Percentiles rank a stretch among this genome's conserved stretches.
phyloP scores from a whole-genome alignment of 2,797 vertebrate species.

The Halcyon smyrnensis region DNA sequence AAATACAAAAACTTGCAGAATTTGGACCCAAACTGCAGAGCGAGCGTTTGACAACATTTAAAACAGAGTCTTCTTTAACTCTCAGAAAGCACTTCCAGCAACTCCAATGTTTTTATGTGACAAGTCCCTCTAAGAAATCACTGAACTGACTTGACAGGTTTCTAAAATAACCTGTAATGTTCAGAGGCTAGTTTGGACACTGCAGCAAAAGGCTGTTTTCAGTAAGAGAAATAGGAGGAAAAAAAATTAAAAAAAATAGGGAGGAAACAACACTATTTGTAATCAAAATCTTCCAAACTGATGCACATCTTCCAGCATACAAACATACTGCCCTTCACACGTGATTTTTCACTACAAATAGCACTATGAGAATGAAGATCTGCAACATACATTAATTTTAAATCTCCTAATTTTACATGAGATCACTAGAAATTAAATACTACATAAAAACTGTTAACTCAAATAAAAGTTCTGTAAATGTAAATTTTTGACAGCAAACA shows the following conservation, averaged over 20 bases:
- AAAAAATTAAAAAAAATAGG: background rate
- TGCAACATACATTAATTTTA: background rate
- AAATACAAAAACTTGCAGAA: background rate
- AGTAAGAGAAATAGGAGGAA: background rate
- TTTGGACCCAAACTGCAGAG: background rate
- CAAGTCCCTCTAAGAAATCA: background rate
- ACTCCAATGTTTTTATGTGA: background rate
- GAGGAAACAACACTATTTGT: background rate
- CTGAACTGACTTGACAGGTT: background rate
- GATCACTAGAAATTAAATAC: background rate
- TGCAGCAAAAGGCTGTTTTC: background rate
- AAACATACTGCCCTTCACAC: background rate
- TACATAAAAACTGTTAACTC: background rate
- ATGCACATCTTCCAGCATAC: background rate
- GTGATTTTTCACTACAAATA: background rate
- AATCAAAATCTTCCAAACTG: background rate
- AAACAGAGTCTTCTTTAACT: background rate
- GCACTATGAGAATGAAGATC: background rate
- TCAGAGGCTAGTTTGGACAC: background rate
- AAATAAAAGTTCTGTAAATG: background rate
- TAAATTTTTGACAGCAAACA: background rate
- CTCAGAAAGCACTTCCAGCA: background rate
- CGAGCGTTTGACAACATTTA: background rate
- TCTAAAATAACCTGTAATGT: slow-evolving; percentile 9
- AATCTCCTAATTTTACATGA: background rate